These are phyloP conservation scores for Caradrina kadenii DNA, from an alignment of 2,888 invertebrate genomes.

Conservation along the genomic window DNA sequence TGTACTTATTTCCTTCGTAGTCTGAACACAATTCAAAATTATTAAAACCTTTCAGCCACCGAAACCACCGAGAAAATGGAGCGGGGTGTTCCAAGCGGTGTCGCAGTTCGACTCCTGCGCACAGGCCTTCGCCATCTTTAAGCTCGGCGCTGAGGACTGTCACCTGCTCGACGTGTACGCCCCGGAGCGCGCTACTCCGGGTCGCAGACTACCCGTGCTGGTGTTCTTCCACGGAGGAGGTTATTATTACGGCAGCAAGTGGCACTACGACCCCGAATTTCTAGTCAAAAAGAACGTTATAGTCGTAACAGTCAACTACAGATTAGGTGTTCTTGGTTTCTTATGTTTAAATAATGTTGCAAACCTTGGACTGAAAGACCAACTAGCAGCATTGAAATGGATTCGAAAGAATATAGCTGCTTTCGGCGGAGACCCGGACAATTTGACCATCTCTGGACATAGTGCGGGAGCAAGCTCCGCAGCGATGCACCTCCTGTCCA, in stretches of 20 bases:
- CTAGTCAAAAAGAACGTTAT: constrained; percentile 81
- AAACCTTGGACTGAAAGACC: constrained; percentile 85
- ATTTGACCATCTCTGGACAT: constrained; percentile 84
- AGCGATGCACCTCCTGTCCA: constrained; percentile 82
- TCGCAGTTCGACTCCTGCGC: constrained; percentile 76
- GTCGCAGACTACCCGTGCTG: constrained; percentile 77
- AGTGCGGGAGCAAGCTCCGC: constrained; percentile 84
- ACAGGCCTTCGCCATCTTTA: constrained; percentile 74
- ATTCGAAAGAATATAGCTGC: constrained; percentile 80
- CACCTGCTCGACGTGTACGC: constrained; percentile 81
- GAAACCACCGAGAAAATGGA: constrained; percentile 75
- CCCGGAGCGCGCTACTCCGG: constrained; percentile 68
- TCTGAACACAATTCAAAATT: not conserved
- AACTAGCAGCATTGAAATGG: constrained; percentile 85
- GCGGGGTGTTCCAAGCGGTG: constrained; percentile 76
- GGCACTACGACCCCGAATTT: constrained; percentile 84
- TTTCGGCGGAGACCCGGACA: constrained; percentile 86
- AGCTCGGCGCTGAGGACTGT: constrained; percentile 81
- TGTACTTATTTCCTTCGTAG: too few species aligned
- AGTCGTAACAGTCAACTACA: constrained; percentile 82
- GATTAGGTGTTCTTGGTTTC: constrained; percentile 84
- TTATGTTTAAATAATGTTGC: constrained; percentile 81
- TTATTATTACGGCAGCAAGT: constrained; percentile 84
- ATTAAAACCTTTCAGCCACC: constrained; percentile 74
- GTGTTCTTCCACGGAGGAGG: constrained; percentile 86